Evolutionary conservation across 1,140 invertebrate species (phyloP), one percentile per base, ranked within the genome.

Genomic region (Brachionus asplanchnoidis): DNA sequence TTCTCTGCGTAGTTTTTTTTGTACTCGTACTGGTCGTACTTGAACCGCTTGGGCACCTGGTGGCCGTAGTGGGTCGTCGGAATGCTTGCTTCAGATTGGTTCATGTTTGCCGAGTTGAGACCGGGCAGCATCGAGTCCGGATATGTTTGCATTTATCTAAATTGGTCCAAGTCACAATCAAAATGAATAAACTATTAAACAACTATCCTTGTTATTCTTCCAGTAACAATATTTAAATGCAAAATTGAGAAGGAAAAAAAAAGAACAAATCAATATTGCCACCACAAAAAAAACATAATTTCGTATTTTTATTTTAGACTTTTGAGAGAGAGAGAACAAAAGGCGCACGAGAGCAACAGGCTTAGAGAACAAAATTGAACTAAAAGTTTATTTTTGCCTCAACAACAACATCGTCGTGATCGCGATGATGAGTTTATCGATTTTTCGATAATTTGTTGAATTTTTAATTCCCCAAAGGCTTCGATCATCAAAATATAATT

Each of bases 71-170:
- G 40, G 46, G 3, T 26, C 2, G 26, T 28, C 42, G 73, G 73
- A 77, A 77, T 77, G 40, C 42, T 36, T 23, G 73, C 3, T 23
- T 77, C 17, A n/a, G 17, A 9, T 28, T 77, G 20, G 8, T 23
- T 50, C 42, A 46, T 50, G 46, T 28, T 77, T 8, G 73, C 42
- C 73, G 40, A 77, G 42, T 26, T 77, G 12, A 50, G 73, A n/a
- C 44, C 42, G 17, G 40, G 44, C 20, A 50, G 42, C 32, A 77
- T 50, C 26, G 73, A 50, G 46, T 77, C 44, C 20, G 73, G 23
- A 77, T 77, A 77, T 50, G 42, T 77, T 77, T 77, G 73, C 73
- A 77, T 77, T 77, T 77, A 40, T 70, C 53, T 60, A 60, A 60
- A 46, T 36, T 36, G 7, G 32, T 36, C 6, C 5, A 20, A 60